Conservation (phyloP, 30 jellyfish, hydroid and myxozoan genomes). For the Turritopsis dohrnii region DNA sequence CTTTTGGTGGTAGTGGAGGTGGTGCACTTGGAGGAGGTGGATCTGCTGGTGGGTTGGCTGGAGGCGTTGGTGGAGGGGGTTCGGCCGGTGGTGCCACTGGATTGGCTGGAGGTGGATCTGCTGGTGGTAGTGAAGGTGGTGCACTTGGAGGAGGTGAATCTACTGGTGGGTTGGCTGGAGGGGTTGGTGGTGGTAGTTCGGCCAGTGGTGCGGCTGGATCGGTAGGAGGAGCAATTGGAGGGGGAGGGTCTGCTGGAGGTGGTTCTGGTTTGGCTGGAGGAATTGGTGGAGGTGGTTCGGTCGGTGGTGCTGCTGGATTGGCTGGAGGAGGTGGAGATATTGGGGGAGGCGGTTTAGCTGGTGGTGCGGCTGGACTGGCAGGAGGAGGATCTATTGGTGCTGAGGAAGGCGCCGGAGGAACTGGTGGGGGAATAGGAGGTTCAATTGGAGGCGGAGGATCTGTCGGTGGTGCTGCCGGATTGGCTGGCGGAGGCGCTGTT, state of each 20-base stretch:
- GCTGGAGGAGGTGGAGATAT: not conserved
- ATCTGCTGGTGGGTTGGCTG: constrained; percentile 23
- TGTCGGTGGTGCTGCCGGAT: no score
- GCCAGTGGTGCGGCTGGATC: not conserved
- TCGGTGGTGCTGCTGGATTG: not conserved
- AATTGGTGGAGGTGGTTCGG: not conserved
- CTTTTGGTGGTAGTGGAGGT: no score
- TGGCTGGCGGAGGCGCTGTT: constrained; percentile 12
- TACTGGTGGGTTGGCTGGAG: constrained; percentile 9
- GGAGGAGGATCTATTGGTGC: constrained; percentile 2
- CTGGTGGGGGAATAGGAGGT: constrained; percentile 27
- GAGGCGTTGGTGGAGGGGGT: constrained; percentile 27
- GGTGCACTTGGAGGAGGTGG: no score
- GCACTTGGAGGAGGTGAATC: not conserved
- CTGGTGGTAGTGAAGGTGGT: constrained; percentile 14
- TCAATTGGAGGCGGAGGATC: not conserved
- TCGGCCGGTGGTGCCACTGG: constrained; percentile 13
- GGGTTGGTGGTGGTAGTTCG: constrained; percentile 16
- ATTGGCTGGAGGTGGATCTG: constrained; percentile 16
- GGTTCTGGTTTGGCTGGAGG: no score
- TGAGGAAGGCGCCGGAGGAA: not conserved
- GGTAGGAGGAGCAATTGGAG: not conserved
- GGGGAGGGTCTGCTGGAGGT: not conserved
- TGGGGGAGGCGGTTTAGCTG: constrained; percentile 9
- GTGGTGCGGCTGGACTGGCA: not conserved